Evolutionary conservation across 2,888 invertebrate species (phyloP).

Genomic region (Cephus pulcher): DNA sequence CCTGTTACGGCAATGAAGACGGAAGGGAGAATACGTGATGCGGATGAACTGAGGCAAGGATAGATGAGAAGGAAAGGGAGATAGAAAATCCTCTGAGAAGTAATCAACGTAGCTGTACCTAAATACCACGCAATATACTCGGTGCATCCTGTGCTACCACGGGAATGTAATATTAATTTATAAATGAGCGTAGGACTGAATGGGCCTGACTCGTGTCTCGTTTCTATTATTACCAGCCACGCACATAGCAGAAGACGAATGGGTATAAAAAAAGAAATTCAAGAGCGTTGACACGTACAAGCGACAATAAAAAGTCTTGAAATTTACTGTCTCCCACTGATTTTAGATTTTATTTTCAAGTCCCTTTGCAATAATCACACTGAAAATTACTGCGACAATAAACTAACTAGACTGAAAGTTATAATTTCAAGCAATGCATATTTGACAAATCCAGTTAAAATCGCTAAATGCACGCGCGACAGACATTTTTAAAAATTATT

Average conservation of each 20-base stretch:
- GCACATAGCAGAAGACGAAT: neutral
- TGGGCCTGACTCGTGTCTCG: neutral
- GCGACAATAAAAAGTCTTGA: neutral
- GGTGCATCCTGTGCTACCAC: neutral
- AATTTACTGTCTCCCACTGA: neutral
- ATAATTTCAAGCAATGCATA: neutral
- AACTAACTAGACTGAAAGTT: neutral
- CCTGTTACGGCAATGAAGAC: slow-evolving; percentile 9
- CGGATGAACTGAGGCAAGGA: neutral
- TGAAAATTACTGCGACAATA: neutral
- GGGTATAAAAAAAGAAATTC: neutral
- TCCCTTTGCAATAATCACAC: neutral
- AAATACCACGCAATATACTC: neutral
- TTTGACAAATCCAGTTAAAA: neutral
- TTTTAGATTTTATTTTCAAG: neutral
- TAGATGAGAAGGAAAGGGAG: neutral
- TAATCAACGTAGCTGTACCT: neutral
- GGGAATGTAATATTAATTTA: neutral
- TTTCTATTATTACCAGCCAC: neutral
- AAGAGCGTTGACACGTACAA: neutral
- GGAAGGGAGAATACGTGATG: neutral
- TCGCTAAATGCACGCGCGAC: neutral
- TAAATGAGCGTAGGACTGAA: neutral
- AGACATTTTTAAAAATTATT: neutral
- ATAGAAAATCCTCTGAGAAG: neutral